Conservation (phyloP, 1,140 invertebrate species). For the Drosophila jambulina region DNA sequence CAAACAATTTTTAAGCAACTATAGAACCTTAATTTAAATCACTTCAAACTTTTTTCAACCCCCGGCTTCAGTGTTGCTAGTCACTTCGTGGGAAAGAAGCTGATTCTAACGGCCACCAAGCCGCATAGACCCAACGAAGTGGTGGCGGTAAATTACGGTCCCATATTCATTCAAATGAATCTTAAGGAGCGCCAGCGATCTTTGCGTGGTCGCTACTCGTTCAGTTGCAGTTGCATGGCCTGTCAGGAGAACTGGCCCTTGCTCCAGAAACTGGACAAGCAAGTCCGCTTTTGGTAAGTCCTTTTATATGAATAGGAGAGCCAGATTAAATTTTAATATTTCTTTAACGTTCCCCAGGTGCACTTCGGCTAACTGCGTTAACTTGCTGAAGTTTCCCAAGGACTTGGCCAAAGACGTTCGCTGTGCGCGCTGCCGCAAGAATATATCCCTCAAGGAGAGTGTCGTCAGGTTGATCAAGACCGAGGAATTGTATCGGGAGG, state of each 20-base stretch:
- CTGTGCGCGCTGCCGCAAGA: slow-evolving; percentile 86
- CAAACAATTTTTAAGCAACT: not conserved
- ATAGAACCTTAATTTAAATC: too few species aligned
- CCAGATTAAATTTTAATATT: not conserved
- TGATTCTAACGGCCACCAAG: slow-evolving; percentile 90
- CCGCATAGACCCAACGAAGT: slow-evolving; percentile 88
- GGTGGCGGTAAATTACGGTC: slow-evolving; percentile 94
- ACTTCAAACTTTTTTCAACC: not conserved
- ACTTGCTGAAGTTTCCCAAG: slow-evolving; percentile 86
- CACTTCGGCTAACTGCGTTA: slow-evolving; percentile 86
- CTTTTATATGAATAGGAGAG: not conserved
- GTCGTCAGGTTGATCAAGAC: slow-evolving; percentile 86
- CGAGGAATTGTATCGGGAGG: slow-evolving; percentile 86
- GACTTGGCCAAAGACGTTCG: slow-evolving; percentile 82
- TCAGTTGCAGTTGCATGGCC: slow-evolving; percentile 90
- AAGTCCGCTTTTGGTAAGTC: slow-evolving; percentile 80
- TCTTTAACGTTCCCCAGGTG: slow-evolving; percentile 86
- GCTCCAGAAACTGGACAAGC: slow-evolving; percentile 87
- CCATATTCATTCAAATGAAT: slow-evolving; percentile 89
- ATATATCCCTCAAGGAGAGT: slow-evolving; percentile 86
- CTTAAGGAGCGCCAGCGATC: slow-evolving; percentile 88
- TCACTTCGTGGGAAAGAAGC: slow-evolving; percentile 91
- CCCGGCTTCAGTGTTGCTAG: slow-evolving; percentile 88
- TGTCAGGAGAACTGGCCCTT: slow-evolving; percentile 92
- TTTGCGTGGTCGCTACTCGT: slow-evolving; percentile 92